Evolutionary conservation across 2,888 invertebrate genomes (phyloP), one percentile per base, ranked within the genome.

Genomic region (Amblyjoppa fuscipennis): DNA sequence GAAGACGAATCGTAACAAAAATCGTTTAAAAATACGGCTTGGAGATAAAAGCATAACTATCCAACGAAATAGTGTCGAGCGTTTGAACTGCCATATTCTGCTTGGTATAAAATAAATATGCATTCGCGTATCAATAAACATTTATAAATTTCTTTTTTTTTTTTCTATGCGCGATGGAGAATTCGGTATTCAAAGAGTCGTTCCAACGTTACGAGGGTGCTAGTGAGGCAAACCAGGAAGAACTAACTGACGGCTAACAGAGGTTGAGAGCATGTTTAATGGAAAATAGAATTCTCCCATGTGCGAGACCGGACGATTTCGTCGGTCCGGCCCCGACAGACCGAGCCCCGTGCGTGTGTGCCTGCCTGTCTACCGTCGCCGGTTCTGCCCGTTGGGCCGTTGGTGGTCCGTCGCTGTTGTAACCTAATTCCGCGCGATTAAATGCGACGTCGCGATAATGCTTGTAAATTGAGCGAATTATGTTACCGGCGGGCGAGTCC

Each of bases 381-480:
- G 31, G 13, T 49, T 71, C 51, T 25, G 49, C 34, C 31, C 77
- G 70, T 28, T 34, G 28, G 16, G 49, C 51, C 28, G 49, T 41
- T 20, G 25, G 38, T 38, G 41, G 38, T 74, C 13, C 82, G 85
- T 86, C 87, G 86, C 77, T 87, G 83, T 84, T 88, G 85, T 91
- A 93, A 93, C 90, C 92, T 90, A 92, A 92, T 92, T 93, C 89
- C 86, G 87, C 87, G 82, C 90, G 91, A 93, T 93, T 93, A 93
- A 93, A 92, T 91, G 91, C 91, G 90, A 92, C 91, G 91, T 89
- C 89, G 89, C 89, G 92, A 93, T 93, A 93, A 93, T 92, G 92
- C 92, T 93, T 93, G 93, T 93, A 93, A 93, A 93, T 93, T 93
- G 91, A 91, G 90, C 90, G 90, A 93, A 93, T 93, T 93, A 93